Base-by-base conservation (phyloP, 1,140 invertebrate species). In the Microplitis mediator region DNA sequence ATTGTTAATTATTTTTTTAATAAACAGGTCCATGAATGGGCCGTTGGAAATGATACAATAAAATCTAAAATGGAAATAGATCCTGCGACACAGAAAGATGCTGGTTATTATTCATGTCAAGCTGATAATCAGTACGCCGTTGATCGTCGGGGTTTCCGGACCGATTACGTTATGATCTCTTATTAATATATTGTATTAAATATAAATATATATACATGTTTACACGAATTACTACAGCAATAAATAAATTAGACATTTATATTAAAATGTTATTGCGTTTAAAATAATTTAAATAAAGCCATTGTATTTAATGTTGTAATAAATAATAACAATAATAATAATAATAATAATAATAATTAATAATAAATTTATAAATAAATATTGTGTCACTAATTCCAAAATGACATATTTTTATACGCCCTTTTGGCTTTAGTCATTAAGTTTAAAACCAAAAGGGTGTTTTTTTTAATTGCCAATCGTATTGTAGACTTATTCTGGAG, bases 1-100 rank as follows among this genome's bases (percentile, higher is more conserved):
- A 14, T 51, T 54, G 66, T 68, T 60, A n/a, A 67, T 71, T 75
- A 35, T 69, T 39, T 71, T 71, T 0, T 72, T 78, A 56, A 68
- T 89, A 87, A 85, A 89, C 74, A 96, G 94, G 92, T 96, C 13
- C 94, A 95, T 82, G 94, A 96, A 84, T 96, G 94, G 94, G 89
- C 90, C 13, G 91, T 93, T 39, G 93, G 91, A 3, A 91, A 92
- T n/a, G 92, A 95, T 80, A 92, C 90, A 64, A 91, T 96, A 6
- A 97, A 97, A 82, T 95, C 93, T 5, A 97, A 97, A 88, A 91
- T 97, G 82, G 95, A 97, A 87, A 97, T 97, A 63, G 95, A 97
- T 84, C 95, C 95, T 6, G 94, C 95, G 0, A 95, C 95, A 1
- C 95, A 96, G 85, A 95, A 95, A 78, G 90, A 91, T 84, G 90